Evolutionary conservation across 2,797 vertebrate genomes (phyloP).

Genomic region (Momotus momota): DNA sequence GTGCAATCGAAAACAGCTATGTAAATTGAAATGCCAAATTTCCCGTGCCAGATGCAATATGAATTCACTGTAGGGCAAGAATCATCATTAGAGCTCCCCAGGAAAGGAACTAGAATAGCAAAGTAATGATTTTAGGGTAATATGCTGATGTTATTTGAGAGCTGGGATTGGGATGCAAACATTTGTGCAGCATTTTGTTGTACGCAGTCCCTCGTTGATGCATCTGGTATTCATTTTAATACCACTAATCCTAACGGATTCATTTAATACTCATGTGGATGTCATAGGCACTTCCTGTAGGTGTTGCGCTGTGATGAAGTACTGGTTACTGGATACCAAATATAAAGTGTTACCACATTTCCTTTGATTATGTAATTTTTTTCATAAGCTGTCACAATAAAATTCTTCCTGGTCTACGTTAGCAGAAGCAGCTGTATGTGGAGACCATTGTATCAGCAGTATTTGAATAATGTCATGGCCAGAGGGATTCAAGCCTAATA

Average conservation of each 20-base stretch:
- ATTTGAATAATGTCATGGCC: slow-evolving; percentile 6
- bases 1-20: slow-evolving; percentile 62
- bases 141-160: slow-evolving; percentile 68
- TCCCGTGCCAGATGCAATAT: slow-evolving; percentile 66
- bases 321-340: slow-evolving; percentile 12
- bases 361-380: slow-evolving; percentile 6
- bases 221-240: slow-evolving; percentile 61
- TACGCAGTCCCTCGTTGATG: slow-evolving; percentile 26
- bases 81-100: slow-evolving; percentile 63
- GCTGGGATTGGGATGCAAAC: slow-evolving; percentile 55
- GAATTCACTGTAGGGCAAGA: slow-evolving; percentile 69
- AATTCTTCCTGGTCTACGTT: not conserved
- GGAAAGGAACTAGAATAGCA: slow-evolving; percentile 63
- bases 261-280: slow-evolving; percentile 16
- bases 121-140: slow-evolving; percentile 73
- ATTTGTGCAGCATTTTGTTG: slow-evolving; percentile 56
- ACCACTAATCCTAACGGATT: not conserved
- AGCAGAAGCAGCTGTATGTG: slow-evolving; percentile 3
- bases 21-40: slow-evolving; percentile 66
- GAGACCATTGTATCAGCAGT: not conserved
- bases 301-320: not conserved
- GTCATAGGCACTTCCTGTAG: slow-evolving; percentile 16
- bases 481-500: not conserved
- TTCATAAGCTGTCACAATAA: slow-evolving; percentile 32
- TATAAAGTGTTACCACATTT: slow-evolving; percentile 48